phyloP scores from a whole-genome alignment of 2,113 vertebrate genomes.

The Zonotrichia leucophrys region DNA sequence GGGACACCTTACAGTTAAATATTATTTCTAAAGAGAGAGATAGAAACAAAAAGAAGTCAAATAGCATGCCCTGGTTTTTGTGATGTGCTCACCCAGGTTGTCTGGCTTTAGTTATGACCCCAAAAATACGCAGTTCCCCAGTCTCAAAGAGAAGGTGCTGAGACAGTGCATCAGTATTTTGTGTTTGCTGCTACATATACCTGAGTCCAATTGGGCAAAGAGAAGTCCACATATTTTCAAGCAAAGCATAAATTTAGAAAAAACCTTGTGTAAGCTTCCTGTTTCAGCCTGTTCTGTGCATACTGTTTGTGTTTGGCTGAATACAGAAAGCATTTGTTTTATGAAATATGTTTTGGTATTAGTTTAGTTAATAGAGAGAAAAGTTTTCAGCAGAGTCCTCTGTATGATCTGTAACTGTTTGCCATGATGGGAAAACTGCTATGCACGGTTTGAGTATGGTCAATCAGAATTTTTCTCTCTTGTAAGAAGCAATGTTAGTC shows the following conservation, averaged over 20 bases:
- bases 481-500: neutral
- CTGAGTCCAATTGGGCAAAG: neutral
- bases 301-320: neutral
- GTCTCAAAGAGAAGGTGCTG: neutral
- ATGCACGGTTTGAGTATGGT: neutral
- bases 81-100: neutral
- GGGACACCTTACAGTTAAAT: neutral
- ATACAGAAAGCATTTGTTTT: neutral
- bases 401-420: neutral
- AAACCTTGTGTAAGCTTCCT: neutral
- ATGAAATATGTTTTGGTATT: neutral
- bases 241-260: neutral
- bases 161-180: neutral
- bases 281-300: neutral
- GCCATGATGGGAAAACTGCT: neutral
- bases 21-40: neutral
- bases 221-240: neutral
- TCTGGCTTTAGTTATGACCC: neutral
- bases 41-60: neutral
- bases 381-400: neutral
- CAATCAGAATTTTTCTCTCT: neutral
- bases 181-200: neutral
- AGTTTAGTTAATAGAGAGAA: neutral
- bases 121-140: neutral
- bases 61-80: neutral